phyloP scores from a whole-genome alignment of 2,113 vertebrate genomes.

The Polyodon spathula region DNA sequence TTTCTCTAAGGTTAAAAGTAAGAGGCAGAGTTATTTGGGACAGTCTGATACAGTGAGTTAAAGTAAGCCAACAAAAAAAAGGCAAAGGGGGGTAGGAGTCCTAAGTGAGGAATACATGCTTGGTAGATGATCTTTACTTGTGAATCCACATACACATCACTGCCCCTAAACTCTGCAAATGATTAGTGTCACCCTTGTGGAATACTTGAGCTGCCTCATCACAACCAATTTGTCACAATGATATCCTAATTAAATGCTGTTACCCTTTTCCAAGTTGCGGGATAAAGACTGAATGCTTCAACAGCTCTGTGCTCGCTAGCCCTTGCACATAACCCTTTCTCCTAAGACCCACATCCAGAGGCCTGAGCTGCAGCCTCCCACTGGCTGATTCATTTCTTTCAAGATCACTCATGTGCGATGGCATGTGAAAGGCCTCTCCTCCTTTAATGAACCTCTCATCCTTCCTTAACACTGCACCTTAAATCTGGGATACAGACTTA shows the following conservation, averaged over 20 bases:
- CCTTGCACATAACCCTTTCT: slow-evolving; percentile 22
- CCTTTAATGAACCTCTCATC: no score
- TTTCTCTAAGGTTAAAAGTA: no score
- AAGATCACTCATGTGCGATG: slow-evolving; percentile 10
- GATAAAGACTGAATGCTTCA: slow-evolving; percentile 28
- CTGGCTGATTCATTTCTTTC: slow-evolving; percentile 8
- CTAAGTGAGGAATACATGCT: neutral
- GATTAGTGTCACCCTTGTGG: slow-evolving; percentile 44
- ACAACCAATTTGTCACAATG: slow-evolving; percentile 52
- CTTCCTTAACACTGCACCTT: no score
- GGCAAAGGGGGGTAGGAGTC: neutral
- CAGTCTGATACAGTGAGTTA: no score
- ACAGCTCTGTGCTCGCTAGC: slow-evolving; percentile 23
- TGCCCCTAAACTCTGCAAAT: slow-evolving; percentile 37
- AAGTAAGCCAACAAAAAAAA: neutral
- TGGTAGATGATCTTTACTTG: slow-evolving; percentile 5
- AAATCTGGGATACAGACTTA: no score
- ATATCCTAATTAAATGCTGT: slow-evolving; percentile 54
- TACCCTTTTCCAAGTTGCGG: slow-evolving; percentile 36
- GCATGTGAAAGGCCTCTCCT: slow-evolving; percentile 17
- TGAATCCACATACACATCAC: slow-evolving; percentile 22
- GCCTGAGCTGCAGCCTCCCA: slow-evolving; percentile 29
- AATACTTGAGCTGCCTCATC: slow-evolving; percentile 39
- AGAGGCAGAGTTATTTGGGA: no score
- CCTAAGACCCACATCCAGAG: slow-evolving; percentile 25